Evolutionary conservation across 2,888 invertebrate genomes (phyloP).

Genomic region (Mesorhabditis belari): DNA sequence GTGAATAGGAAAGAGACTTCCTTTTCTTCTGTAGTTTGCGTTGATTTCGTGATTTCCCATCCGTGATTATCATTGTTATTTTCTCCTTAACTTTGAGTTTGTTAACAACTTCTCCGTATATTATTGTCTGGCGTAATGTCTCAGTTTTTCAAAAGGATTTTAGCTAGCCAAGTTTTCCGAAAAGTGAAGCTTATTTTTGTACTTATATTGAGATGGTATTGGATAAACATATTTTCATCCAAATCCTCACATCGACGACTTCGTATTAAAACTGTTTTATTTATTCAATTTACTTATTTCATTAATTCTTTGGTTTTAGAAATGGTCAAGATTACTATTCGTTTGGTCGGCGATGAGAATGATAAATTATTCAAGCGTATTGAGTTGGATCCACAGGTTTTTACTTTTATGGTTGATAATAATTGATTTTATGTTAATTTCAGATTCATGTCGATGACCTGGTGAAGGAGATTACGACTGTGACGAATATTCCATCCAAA

Average conservation of each 20-base stretch:
- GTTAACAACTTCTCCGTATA: neutral
- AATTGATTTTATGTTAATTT: slow-evolving; percentile 1
- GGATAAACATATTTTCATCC: no score
- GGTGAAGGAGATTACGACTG: slow-evolving; percentile 1
- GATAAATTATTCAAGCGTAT: slow-evolving; percentile 1
- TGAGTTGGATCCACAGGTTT: slow-evolving; percentile 1
- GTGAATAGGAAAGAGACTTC: slow-evolving; percentile 1
- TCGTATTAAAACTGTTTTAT: neutral
- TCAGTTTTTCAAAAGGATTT: no score
- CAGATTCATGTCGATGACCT: slow-evolving; percentile 3
- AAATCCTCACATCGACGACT: neutral
- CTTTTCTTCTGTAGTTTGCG: slow-evolving; percentile 1
- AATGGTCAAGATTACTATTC: slow-evolving; percentile 3
- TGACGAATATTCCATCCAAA: slow-evolving; percentile 3
- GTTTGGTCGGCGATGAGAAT: slow-evolving; percentile 4
- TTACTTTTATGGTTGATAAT: no score
- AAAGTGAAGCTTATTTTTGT: no score
- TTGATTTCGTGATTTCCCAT: slow-evolving; percentile 1
- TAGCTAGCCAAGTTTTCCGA: no score
- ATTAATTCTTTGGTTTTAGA: slow-evolving; percentile 1
- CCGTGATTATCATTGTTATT: slow-evolving; percentile 2
- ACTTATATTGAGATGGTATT: no score
- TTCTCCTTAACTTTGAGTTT: neutral
- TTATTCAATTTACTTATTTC: slow-evolving; percentile 1
- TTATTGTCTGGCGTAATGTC: no score